phyloP scores from a whole-genome alignment of 2,797 vertebrate genomes.

The Pseudomugil tenellus region DNA sequence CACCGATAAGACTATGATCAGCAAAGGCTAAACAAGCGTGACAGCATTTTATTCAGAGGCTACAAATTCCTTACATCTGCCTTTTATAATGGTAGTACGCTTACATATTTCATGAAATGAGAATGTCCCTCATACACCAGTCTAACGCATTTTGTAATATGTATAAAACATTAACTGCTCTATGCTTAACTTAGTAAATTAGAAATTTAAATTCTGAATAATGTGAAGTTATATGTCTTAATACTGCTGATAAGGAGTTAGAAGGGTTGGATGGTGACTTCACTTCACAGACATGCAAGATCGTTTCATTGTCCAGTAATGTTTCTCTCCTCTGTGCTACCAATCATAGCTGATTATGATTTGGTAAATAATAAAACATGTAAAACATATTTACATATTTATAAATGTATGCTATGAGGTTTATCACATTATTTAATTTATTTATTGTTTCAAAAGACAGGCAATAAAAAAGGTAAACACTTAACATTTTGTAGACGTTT shows the following conservation, averaged over 20 bases:
- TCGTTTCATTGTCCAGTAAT: background rate
- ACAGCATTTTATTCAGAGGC: background rate
- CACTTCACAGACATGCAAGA: background rate
- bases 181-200: no score
- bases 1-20: background rate
- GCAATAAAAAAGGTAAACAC: background rate
- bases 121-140: background rate
- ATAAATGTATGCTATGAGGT: background rate
- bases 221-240: no score
- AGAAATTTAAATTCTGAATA: no score
- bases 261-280: background rate
- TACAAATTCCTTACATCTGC: background rate
- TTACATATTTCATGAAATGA: background rate
- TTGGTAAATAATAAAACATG: no score
- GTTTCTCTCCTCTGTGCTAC: background rate
- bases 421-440: background rate
- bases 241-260: background rate
- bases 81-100: background rate
- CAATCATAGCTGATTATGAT: no score
- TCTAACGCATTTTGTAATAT: background rate
- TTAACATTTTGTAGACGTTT: background rate
- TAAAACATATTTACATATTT: no score
- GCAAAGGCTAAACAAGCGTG: background rate
- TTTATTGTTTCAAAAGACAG: background rate
- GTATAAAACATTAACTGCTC: no score